These are phyloP conservation scores for Hylomyscus alleni DNA, from an alignment of 2,797 vertebrate species.

Conservation along the genomic window DNA sequence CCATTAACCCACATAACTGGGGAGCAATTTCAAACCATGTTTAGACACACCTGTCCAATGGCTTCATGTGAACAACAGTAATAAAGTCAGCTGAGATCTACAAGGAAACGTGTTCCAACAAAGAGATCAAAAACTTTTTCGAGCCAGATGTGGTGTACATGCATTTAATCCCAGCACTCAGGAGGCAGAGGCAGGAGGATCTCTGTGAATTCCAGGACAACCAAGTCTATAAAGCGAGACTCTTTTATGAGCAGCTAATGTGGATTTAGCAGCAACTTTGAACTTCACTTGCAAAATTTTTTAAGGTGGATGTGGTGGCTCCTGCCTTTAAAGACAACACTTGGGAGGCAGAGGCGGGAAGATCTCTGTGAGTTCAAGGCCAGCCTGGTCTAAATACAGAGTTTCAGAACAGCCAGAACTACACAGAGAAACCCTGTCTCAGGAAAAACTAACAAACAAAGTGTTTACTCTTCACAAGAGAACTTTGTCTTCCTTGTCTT, in stretches of 20 bases:
- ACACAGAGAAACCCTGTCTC: neutral
- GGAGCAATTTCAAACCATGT: constrained; percentile 31
- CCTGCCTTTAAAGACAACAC: neutral
- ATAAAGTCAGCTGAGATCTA: neutral
- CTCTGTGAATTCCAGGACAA: neutral
- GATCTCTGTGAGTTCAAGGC: neutral
- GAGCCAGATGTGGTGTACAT: neutral
- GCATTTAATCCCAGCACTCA: neutral
- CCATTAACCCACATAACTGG: neutral
- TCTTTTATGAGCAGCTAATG: neutral
- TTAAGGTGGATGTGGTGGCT: neutral
- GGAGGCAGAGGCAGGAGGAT: neutral
- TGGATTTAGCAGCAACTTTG: constrained; percentile 19
- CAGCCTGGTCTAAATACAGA: neutral
- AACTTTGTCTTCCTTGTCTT: too few relatives aligned
- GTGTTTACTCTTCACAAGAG: constrained; percentile 32
- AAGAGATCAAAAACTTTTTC: constrained; percentile 5
- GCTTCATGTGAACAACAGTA: neutral
- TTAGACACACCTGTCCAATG: neutral
- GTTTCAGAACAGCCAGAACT: neutral
- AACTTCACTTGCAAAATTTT: constrained; percentile 42
- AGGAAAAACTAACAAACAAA: neutral
- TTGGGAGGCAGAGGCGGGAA: neutral
- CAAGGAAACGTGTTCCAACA: constrained; percentile 4
- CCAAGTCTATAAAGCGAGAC: neutral